These are phyloP conservation scores for Darevskia nairensis DNA, from an alignment of 2,797 vertebrate genomes.

Conservation along the genomic window DNA sequence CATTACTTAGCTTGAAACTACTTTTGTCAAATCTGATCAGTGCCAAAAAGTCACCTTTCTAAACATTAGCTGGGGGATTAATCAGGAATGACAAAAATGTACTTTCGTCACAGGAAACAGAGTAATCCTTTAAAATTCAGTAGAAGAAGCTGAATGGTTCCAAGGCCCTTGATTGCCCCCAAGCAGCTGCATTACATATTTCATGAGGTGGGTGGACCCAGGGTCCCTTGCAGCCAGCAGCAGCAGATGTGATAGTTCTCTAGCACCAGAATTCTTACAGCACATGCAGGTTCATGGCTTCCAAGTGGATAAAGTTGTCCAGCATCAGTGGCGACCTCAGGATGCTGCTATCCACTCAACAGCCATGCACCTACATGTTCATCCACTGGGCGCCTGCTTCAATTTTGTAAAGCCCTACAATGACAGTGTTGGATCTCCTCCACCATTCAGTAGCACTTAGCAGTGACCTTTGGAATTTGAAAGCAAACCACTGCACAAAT, in stretches of 20 bases:
- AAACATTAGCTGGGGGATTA: conserved; percentile 73
- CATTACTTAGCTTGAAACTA: conserved; percentile 69
- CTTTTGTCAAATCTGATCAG: conserved; percentile 73
- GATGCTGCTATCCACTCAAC: neutral
- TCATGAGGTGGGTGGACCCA: neutral
- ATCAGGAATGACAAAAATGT: conserved; percentile 66
- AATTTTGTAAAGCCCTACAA: neutral
- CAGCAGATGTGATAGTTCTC: neutral
- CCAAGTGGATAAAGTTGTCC: neutral
- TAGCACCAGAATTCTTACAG: no score
- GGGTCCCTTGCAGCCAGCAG: neutral
- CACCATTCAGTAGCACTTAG: neutral
- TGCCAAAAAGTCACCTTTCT: conserved; percentile 69
- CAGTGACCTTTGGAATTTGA: neutral
- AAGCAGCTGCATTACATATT: neutral
- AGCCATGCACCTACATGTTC: neutral
- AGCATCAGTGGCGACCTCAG: neutral
- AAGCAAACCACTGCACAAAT: neutral
- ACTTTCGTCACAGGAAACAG: conserved; percentile 65
- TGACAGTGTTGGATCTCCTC: neutral
- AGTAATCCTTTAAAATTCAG: neutral
- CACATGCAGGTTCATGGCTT: neutral
- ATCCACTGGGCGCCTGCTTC: neutral
- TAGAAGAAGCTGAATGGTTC: neutral
- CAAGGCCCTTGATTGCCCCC: neutral